Conservation (phyloP, 1,140 invertebrate species). For the Papilio glaucus region DNA sequence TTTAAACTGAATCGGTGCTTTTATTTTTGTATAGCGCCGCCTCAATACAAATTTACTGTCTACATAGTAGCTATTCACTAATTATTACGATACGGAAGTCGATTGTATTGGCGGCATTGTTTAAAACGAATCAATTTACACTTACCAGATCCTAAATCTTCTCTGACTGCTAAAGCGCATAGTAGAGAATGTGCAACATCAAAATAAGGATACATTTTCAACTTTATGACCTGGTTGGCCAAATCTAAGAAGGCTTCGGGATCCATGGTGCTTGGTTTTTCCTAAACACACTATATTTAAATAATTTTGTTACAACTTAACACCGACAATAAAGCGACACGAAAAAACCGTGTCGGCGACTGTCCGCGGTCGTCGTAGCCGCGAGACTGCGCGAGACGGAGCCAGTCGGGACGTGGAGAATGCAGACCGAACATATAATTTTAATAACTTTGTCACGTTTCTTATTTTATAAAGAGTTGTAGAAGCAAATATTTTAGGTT, state of each 20-base stretch:
- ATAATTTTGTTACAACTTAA: constrained; percentile 69
- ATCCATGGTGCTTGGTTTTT: constrained; percentile 89
- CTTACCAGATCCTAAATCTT: constrained; percentile 96
- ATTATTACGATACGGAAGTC: constrained; percentile 48
- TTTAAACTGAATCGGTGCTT: constrained; percentile 69
- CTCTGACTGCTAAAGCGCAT: constrained; percentile 95
- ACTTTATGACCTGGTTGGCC: constrained; percentile 98
- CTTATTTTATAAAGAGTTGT: constrained; percentile 61
- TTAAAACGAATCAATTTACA: constrained; percentile 57
- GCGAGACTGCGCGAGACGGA: constrained; percentile 68
- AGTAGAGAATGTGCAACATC: constrained; percentile 97
- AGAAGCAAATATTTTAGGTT: background rate
- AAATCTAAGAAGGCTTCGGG: constrained; percentile 98
- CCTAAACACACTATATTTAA: constrained; percentile 46
- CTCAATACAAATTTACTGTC: constrained; percentile 41
- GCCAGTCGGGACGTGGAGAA: constrained; percentile 32
- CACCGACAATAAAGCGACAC: constrained; percentile 74
- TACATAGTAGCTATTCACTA: constrained; percentile 33
- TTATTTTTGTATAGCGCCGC: constrained; percentile 70
- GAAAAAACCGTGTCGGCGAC: constrained; percentile 67
- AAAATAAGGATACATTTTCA: constrained; percentile 99
- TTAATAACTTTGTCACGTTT: constrained; percentile 42
- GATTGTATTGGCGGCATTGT: constrained; percentile 53
- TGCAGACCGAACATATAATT: background rate
- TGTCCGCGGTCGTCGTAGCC: constrained; percentile 73